Base-by-base conservation (phyloP, 2,888 invertebrate genomes). In the Euplagia quadripunctaria region DNA sequence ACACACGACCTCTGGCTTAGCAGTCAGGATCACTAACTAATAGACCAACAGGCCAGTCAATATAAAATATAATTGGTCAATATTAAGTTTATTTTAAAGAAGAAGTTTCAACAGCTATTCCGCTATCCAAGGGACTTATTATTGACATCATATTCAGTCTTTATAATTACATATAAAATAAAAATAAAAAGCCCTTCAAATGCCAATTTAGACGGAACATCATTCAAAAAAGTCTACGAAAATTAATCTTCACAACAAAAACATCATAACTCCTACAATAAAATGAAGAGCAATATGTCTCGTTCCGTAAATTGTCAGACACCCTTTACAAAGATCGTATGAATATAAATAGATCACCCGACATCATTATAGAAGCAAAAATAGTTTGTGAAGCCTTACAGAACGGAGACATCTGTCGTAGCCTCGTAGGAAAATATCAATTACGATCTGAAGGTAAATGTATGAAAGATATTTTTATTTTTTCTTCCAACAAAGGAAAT, bases 281-380 rank as follows among this genome's bases (percentile, higher is more conserved):
- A 80, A 85, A 75, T 66, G 58, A 65, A 51, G 72, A 74, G 85
- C 81, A 46, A 65, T 77, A 85, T 76, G 75, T 78, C 75, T 73
- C 78, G 55, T 17, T 20, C 63, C 46, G 70, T 68, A 77, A 68
- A 84, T 75, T 31, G 31, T 76, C 76, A 74, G 78, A 61, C 64
- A 64, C 55, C 55, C 51, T 52, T 16, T 72, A 49, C 77, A 31
- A 63, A 52, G 63, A 68, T 64, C 72, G 78, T 74, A 73, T 74
- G 79, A 81, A 83, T 81, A 83, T 78, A 81, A 76, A 76, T 76
- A 80, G 72, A 81, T 74, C 72, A 71, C 68, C 65, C 64, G 55
- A 81, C 79, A 75, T 81, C 84, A 78, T 78, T 76, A 76, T 68
- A 68, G 64, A 81, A 67, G 64, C 64, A 72, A 75, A 81, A 83